Base-by-base conservation (phyloP, 1,140 invertebrate species). In the Atta texana region DNA sequence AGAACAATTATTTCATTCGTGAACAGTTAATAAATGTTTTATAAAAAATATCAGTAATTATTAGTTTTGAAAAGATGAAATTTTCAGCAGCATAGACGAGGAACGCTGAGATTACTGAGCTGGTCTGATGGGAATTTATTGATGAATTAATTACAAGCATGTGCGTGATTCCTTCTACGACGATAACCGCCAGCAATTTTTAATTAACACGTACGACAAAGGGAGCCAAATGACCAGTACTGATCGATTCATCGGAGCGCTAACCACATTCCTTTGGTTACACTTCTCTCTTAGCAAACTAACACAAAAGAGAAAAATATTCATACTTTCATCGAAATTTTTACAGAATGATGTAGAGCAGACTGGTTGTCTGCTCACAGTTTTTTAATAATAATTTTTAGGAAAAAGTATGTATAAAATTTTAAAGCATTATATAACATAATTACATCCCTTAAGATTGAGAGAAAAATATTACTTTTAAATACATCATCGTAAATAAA, bases 141-240 rank as follows among this genome's bases (percentile, higher is more conserved):
- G 87, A 81, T 76, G 86, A 92, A 91, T 92, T 89, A 93, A 93
- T 93, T 92, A 93, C 89, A 92, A 87, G 85, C 84, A 69, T 85
- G 77, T 66, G 68, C 68, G 86, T 88, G 89, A 80, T 91, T 91
- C 80, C 91, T 89, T 90, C 85, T 78, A 90, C 76, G 88, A 88
- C 87, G 87, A 91, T 92, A 87, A 93, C 91, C 89, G 88, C 88
- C 87, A 92, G 91, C 90, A 92, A 93, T 92, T 93, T 93, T 93
- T 93, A 92, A 93, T 93, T 93, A 93, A 92, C 89, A 92, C 89
- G 72, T 85, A 75, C 78, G 78, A 90, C 82, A 92, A 87, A 92
- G 87, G 78, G 89, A 81, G 82, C 84, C 88, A 91, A 91, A 90
- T 90, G 85, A 89, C 90, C 71, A 90, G 90, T 66, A 28, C 55